A percentile compares a stretch with the other conserved stretches of the same genome.
Conservation (phyloP, 2,797 vertebrate genomes). For the Danio aesculapii region DNA sequence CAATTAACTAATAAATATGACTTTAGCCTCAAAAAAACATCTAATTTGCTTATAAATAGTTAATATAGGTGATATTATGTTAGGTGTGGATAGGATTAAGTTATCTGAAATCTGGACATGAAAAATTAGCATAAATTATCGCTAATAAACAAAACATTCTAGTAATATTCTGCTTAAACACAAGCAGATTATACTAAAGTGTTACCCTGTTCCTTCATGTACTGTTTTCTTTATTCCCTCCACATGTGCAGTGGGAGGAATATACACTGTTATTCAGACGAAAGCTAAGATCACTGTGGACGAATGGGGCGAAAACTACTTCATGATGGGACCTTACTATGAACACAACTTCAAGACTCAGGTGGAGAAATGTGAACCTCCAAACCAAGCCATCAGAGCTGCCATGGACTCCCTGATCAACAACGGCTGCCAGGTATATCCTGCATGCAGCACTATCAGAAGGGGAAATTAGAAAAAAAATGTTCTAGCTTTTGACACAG, state of each 20-base stretch:
- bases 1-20: too few relatives aligned
- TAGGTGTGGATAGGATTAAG: too few relatives aligned
- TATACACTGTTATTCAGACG: conserved; percentile 97
- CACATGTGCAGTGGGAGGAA: conserved; percentile 88
- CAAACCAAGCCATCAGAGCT: conserved; percentile 78
- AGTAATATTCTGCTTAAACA: too few relatives aligned
- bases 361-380: conserved; percentile 89
- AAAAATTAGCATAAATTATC: too few relatives aligned
- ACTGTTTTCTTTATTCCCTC: neutral
- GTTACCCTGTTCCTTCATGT: neutral
- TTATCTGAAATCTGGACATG: too few relatives aligned
- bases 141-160: too few relatives aligned
- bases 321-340: conserved; percentile 92
- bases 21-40: too few relatives aligned
- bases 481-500: neutral
- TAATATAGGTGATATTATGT: too few relatives aligned
- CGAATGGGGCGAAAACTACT: conserved; percentile 96
- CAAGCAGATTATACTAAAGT: too few relatives aligned
- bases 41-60: too few relatives aligned
- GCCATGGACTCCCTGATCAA: conserved; percentile 86
- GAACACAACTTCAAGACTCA: conserved; percentile 95
- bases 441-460: neutral
- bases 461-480: neutral
- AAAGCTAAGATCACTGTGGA: conserved; percentile 93
- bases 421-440: conserved; percentile 89